Conservation (phyloP, 2,797 vertebrate genomes). For the Rhinogobio ventralis region DNA sequence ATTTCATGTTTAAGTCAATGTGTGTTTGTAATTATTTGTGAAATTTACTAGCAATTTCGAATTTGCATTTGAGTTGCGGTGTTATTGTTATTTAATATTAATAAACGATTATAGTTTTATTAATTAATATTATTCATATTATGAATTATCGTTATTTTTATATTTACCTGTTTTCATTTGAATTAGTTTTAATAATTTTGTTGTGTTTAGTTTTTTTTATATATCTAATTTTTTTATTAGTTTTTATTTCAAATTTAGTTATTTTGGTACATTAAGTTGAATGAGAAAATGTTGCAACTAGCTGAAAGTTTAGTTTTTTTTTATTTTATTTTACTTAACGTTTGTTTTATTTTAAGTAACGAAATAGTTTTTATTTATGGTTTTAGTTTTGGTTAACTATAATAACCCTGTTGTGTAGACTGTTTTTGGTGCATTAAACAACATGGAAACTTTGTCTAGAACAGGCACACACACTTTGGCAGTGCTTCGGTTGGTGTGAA, state of each 20-base stretch:
- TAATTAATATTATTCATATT: background rate
- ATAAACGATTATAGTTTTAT: too few relatives aligned
- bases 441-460: slow-evolving; percentile 34
- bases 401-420: background rate
- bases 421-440: slow-evolving; percentile 28
- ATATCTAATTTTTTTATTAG: background rate
- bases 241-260: background rate
- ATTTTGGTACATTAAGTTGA: background rate
- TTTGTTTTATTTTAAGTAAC: background rate
- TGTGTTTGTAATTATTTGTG: too few relatives aligned
- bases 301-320: background rate
- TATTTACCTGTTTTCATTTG: background rate
- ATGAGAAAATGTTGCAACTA: background rate
- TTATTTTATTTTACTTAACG: background rate
- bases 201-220: background rate
- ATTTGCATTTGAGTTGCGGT: background rate
- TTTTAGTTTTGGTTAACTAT: background rate
- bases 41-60: background rate
- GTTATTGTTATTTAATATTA: background rate
- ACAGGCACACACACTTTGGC: background rate
- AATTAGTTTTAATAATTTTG: too few relatives aligned
- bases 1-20: background rate
- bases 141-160: background rate
- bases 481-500: slow-evolving; percentile 57
- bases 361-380: background rate